Evolutionary conservation across 2,888 invertebrate species (phyloP).

Genomic region (Conomelus anceps): DNA sequence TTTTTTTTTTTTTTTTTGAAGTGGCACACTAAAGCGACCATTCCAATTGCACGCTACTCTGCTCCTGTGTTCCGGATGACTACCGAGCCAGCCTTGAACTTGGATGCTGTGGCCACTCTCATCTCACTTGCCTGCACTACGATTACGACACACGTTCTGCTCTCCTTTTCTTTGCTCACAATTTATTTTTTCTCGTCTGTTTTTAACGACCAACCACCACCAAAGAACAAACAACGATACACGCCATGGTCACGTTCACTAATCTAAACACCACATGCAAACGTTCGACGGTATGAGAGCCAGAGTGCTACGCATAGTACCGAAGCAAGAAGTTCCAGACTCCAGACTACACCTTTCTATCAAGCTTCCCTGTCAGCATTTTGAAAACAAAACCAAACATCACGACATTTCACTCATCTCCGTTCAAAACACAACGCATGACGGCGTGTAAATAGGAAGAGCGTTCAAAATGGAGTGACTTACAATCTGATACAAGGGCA

Average conservation of each 20-base stretch:
- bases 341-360: not conserved
- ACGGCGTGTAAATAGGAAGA: no score
- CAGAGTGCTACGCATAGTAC: no score
- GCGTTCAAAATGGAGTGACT: no score
- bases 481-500: no score
- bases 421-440: no score
- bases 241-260: not conserved
- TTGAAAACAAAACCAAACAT: no score
- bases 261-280: not conserved
- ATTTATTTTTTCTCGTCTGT: not conserved
- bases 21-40: not conserved
- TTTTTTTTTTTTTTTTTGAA: not conserved
- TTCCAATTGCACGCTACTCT: not conserved
- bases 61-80: not conserved
- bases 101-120: not conserved
- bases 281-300: not conserved
- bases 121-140: no score
- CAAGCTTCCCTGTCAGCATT: not conserved
- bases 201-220: not conserved
- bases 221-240: not conserved
- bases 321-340: not conserved
- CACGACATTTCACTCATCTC: no score
- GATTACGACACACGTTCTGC: not conserved
- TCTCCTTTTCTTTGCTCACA: not conserved
- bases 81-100: not conserved